Base-by-base conservation (phyloP, 2,797 vertebrate genomes). In the Knipowitschia caucasica region DNA sequence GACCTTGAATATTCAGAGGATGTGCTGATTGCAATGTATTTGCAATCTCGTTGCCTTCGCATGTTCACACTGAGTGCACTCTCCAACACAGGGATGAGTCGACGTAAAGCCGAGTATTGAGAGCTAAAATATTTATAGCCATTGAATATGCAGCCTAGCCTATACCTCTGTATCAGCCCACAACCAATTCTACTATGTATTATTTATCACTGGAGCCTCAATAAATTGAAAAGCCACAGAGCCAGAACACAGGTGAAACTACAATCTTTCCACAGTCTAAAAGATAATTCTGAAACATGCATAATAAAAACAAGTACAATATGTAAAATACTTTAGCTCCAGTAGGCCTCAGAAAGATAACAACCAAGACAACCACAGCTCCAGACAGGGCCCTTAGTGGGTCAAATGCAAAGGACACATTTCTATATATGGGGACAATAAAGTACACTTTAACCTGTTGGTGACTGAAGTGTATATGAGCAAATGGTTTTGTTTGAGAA, bases 91-190 rank as follows among this genome's bases (percentile, higher is more conserved):
- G 24, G 35, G 66, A 69, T 51, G 58, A 76, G 76, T 83, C 81
- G 72, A 82, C 75, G 62, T 57, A 61, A 67, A 63, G 59, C 67
- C 62, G 59, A 73, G 76, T 77, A 84, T 81, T 74, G 71, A 68
- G 51, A 75, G 64, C 61, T 90, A 62, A 90, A 91, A 85, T 90
- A 90, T 91, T 88, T 83, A 89, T 89, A 60, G 53, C 57, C 63
- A 67, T 85, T 90, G 84, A 85, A 88, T 89, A 87, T 89, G 88
- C 78, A 86, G 75, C 67, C 58, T 62, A 78, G 73, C 80, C n/a
- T n/a, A 58, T 77, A 67, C 77, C 78, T 79, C 82, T 77, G 75
- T 83, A 75, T 82, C 74, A 71, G 76, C 76, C 65, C 64, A 52
- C 61, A 81, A 78, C 23, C 75, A 70, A 69, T 80, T 77, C 74